These are phyloP conservation scores for Drosophila busckii DNA, from an alignment of 1,140 invertebrate species.

Conservation along the genomic window DNA sequence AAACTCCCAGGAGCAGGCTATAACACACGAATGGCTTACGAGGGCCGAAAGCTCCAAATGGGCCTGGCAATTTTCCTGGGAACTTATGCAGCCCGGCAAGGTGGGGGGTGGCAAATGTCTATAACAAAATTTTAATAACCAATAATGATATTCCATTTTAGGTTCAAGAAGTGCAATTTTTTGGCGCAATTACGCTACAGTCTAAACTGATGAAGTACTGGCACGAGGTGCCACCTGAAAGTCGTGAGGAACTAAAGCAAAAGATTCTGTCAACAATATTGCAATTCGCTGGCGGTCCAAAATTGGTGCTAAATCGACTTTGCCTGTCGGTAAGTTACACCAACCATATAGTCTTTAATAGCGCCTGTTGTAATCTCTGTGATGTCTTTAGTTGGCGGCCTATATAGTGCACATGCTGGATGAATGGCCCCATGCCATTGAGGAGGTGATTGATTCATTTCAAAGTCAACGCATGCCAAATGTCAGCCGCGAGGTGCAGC, in stretches of 20 bases:
- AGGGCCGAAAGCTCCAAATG: constrained; percentile 88
- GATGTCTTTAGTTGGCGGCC: constrained; percentile 82
- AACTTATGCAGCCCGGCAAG: constrained; percentile 88
- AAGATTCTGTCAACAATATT: constrained; percentile 88
- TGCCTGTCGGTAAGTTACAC: constrained; percentile 90
- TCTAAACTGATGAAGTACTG: constrained; percentile 92
- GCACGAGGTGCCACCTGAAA: constrained; percentile 89
- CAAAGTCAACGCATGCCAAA: constrained; percentile 82
- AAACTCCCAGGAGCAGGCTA: constrained; percentile 81
- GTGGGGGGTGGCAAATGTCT: constrained; percentile 79
- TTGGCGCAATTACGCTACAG: constrained; percentile 93
- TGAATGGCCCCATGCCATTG: constrained; percentile 83
- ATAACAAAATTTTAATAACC: neutral
- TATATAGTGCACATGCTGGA: constrained; percentile 85
- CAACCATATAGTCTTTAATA: neutral
- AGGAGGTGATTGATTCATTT: constrained; percentile 83
- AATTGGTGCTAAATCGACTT: constrained; percentile 90
- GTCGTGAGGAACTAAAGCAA: constrained; percentile 86
- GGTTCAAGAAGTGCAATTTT: constrained; percentile 93
- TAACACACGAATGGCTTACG: constrained; percentile 90
- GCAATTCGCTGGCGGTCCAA: constrained; percentile 87
- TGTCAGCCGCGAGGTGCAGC: constrained; percentile 79
- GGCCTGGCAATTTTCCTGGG: constrained; percentile 94
- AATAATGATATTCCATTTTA: constrained; percentile 66
- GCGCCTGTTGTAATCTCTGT: neutral